These are phyloP conservation scores for Drosophila repleta DNA, from an alignment of 1,140 invertebrate genomes.

Conservation along the genomic window DNA sequence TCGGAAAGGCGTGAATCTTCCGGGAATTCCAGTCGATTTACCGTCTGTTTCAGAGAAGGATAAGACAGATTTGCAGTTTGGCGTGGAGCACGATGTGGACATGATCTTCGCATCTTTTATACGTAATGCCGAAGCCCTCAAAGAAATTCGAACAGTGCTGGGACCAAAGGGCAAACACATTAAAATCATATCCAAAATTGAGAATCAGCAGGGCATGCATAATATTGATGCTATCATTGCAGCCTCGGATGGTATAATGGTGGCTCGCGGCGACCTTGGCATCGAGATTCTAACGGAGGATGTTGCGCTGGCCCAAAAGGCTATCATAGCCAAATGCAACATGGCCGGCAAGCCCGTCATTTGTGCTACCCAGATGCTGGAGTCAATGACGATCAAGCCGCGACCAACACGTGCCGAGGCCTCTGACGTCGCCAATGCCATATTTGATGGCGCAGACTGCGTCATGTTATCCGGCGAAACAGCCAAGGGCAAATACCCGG, in stretches of 20 bases:
- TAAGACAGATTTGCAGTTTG: conserved; percentile 95
- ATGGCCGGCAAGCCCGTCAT: conserved; percentile 97
- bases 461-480: conserved; percentile 99
- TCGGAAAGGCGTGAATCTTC: conserved; percentile 97
- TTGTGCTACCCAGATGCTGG: conserved; percentile 98
- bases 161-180: conserved; percentile 96
- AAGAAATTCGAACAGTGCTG: conserved; percentile 93
- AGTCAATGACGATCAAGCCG: conserved; percentile 98
- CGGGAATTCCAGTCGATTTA: conserved; percentile 96
- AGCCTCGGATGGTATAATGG: conserved; percentile 97
- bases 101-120: conserved; percentile 99
- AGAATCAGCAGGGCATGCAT: conserved; percentile 97
- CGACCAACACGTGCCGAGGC: conserved; percentile 97
- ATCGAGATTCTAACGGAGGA: conserved; percentile 99
- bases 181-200: conserved; percentile 97
- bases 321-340: conserved; percentile 96
- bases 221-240: conserved; percentile 97
- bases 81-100: conserved; percentile 96
- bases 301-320: conserved; percentile 98
- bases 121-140: conserved; percentile 93
- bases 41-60: conserved; percentile 99
- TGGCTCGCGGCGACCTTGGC: conserved; percentile 96
- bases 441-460: conserved; percentile 98
- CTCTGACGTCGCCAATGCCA: conserved; percentile 98
- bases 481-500: conserved; percentile 97